Conservation (phyloP, 2,888 invertebrate genomes). For the Cosmorhoe ocellata region DNA sequence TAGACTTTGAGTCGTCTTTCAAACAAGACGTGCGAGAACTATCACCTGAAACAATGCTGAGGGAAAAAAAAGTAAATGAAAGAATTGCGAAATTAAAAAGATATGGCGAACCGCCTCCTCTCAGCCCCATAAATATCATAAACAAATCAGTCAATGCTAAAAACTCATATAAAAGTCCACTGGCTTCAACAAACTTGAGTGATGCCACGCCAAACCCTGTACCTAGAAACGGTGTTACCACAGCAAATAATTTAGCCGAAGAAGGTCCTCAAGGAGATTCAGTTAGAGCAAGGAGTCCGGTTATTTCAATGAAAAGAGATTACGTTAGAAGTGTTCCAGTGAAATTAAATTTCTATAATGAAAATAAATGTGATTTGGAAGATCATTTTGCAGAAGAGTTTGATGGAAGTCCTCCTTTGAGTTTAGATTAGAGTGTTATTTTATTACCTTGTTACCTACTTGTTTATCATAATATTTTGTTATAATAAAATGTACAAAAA, state of each 20-base stretch:
- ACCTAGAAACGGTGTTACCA: constrained; percentile 31
- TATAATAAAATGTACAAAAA: neutral
- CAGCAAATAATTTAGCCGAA: constrained; percentile 33
- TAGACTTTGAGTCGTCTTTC: constrained; percentile 75
- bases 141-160: constrained; percentile 61
- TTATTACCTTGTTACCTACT: no score
- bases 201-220: constrained; percentile 1
- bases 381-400: constrained; percentile 71
- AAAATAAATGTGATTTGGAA: constrained; percentile 38
- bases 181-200: constrained; percentile 41
- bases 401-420: constrained; percentile 70
- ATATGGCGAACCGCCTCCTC: constrained; percentile 80
- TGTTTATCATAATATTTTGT: no score
- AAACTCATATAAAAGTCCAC: constrained; percentile 66
- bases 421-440: constrained; percentile 54
- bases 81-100: constrained; percentile 76
- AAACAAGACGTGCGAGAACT: constrained; percentile 56
- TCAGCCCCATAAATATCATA: constrained; percentile 74
- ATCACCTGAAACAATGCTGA: constrained; percentile 50
- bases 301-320: constrained; percentile 49
- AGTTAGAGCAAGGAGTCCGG: constrained; percentile 45
- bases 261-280: constrained; percentile 26
- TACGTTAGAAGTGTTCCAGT: constrained; percentile 53
- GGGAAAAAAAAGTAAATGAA: constrained; percentile 59
- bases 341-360: constrained; percentile 42